Evolutionary conservation across 2,113 vertebrate species (phyloP).

Genomic region (Rhadina sibilatrix): DNA sequence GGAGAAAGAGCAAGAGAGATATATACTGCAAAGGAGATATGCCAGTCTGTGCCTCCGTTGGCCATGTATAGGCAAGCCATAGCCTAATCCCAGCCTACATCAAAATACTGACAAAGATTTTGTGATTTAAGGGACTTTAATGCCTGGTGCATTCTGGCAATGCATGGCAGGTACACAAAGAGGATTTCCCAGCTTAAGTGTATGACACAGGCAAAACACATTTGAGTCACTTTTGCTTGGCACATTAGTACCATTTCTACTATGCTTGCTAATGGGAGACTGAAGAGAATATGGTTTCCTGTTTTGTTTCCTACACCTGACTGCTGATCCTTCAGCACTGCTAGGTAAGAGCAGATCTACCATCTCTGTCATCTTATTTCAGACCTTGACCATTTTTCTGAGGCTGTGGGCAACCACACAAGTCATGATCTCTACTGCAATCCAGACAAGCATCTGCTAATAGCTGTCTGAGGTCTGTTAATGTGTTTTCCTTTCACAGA

Average conservation of each 20-base stretch:
- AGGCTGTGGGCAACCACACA: background rate
- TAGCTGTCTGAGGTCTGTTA: background rate
- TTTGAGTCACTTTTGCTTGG: background rate
- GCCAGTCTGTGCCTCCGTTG: background rate
- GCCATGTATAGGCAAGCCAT: background rate
- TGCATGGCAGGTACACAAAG: background rate
- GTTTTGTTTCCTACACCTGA: background rate
- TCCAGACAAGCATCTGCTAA: background rate
- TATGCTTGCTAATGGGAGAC: background rate
- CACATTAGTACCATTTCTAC: background rate
- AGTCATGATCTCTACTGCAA: background rate
- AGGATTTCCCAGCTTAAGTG: background rate
- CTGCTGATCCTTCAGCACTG: background rate
- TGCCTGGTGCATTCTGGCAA: background rate
- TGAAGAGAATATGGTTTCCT: background rate
- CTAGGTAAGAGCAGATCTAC: background rate
- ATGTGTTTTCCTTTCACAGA: background rate
- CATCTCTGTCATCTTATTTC: background rate
- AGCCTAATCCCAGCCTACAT: background rate
- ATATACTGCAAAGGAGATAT: background rate
- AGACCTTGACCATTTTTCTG: background rate
- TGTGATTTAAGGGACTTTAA: background rate
- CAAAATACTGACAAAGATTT: background rate
- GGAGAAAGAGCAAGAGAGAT: background rate
- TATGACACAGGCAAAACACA: background rate